A percentile compares a stretch with the other conserved stretches of the same genome.
Conservation (phyloP, 2,888 invertebrate species). For the Apamea monoglypha region DNA sequence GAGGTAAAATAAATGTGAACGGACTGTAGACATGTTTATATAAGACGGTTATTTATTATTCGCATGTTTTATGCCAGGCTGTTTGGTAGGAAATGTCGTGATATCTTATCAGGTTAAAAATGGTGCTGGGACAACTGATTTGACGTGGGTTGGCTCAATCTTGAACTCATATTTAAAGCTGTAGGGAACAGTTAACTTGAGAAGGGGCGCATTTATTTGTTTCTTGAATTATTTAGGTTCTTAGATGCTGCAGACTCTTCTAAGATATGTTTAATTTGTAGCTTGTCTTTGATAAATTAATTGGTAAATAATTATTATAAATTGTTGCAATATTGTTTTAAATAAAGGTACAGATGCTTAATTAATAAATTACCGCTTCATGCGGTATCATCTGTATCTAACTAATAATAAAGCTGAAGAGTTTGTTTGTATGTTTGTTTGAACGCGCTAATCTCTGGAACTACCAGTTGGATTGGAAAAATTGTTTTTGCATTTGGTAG, state of each 20-base stretch:
- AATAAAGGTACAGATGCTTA: too few relatives aligned
- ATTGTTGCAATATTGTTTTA: neutral
- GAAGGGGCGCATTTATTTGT: slow-evolving; percentile 1
- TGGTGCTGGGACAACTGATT: slow-evolving; percentile 15
- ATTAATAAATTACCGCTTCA: too few relatives aligned
- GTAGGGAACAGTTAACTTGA: slow-evolving; percentile 2
- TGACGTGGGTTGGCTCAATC: slow-evolving; percentile 21
- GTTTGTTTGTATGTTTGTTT: too few relatives aligned
- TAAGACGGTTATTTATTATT: slow-evolving; percentile 50
- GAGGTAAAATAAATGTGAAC: neutral
- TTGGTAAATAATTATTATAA: neutral
- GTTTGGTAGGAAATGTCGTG: slow-evolving; percentile 38
- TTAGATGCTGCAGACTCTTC: neutral
- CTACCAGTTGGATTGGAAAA: too few relatives aligned
- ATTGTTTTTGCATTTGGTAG: too few relatives aligned
- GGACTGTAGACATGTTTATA: slow-evolving; percentile 39
- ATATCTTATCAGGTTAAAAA: slow-evolving; percentile 47
- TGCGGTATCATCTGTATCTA: too few relatives aligned
- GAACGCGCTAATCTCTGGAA: too few relatives aligned
- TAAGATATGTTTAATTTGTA: neutral
- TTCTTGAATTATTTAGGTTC: neutral
- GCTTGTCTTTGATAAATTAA: neutral
- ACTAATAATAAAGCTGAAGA: too few relatives aligned
- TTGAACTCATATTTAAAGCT: slow-evolving; percentile 11
- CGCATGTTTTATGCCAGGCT: slow-evolving; percentile 43